These are phyloP conservation scores for Aphelinus atriplicis DNA, from an alignment of 1,140 invertebrate genomes.

Conservation along the genomic window DNA sequence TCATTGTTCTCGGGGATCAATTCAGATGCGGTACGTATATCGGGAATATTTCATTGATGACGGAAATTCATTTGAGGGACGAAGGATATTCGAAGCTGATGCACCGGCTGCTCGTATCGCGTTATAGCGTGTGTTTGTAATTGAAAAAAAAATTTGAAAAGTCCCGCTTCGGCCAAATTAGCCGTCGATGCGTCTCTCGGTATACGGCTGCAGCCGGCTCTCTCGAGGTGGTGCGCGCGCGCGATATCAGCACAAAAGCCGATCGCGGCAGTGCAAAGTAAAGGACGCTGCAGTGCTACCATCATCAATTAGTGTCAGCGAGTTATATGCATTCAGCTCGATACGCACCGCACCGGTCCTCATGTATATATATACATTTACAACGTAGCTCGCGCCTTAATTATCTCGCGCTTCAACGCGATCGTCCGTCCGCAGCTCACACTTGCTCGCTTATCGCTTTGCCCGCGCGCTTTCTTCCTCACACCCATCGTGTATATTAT, in stretches of 20 bases:
- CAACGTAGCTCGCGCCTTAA: constrained; percentile 48
- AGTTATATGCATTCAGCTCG: constrained; percentile 41
- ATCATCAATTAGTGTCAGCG: constrained; percentile 55
- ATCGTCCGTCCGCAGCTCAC: neutral
- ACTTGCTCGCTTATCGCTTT: constrained; percentile 6
- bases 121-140: no score
- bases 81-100: no score
- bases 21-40: no score
- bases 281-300: constrained; percentile 47
- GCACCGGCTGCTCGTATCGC: no score
- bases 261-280: constrained; percentile 41
- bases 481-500: neutral
- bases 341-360: constrained; percentile 34
- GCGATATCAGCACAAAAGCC: neutral
- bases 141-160: no score
- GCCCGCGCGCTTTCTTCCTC: constrained; percentile 39
- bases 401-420: constrained; percentile 43
- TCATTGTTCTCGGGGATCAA: no score
- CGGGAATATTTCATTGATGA: no score
- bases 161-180: no score
- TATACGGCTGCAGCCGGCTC: neutral
- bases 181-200: neutral
- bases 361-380: constrained; percentile 21
- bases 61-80: no score
- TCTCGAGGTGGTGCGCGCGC: neutral